These are phyloP conservation scores for Drosophila sp. DNA, from an alignment of 1,140 invertebrate genomes.

Conservation along the genomic window DNA sequence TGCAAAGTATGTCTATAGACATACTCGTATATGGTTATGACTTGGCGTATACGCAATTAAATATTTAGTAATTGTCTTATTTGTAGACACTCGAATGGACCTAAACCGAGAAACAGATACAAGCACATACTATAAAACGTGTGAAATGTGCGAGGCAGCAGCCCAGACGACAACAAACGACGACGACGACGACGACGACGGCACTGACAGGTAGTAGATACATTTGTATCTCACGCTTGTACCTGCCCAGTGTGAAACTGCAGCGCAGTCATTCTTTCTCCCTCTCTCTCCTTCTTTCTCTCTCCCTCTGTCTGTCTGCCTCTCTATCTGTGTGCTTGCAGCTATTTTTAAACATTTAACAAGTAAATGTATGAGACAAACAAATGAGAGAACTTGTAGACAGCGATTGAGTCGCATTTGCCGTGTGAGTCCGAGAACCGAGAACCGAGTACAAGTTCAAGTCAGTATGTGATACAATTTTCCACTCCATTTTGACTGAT, in stretches of 20 bases:
- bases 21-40: background rate
- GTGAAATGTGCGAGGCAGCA: slow-evolving; percentile 65
- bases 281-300: background rate
- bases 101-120: background rate
- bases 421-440: slow-evolving; percentile 1
- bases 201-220: slow-evolving; percentile 67
- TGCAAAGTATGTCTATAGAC: slow-evolving; percentile 4
- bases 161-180: too few species aligned
- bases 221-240: slow-evolving; percentile 74
- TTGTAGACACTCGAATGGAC: slow-evolving; percentile 7
- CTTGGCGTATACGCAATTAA: slow-evolving; percentile 57
- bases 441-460: background rate
- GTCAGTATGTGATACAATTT: slow-evolving; percentile 33
- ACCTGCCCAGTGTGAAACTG: slow-evolving; percentile 44
- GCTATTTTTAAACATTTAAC: slow-evolving; percentile 73
- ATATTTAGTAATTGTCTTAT: slow-evolving; percentile 49
- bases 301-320: background rate
- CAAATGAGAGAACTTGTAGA: slow-evolving; percentile 61
- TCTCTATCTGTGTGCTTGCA: background rate
- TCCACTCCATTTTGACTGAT: slow-evolving; percentile 65
- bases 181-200: too few species aligned
- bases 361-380: slow-evolving; percentile 76
- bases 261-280: background rate
- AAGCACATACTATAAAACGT: slow-evolving; percentile 46
- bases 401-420: slow-evolving; percentile 61